A percentile compares a stretch with the other conserved stretches of the same genome.
Conservation (phyloP, 2,888 invertebrate species). For the Leptinotarsa haldemani region DNA sequence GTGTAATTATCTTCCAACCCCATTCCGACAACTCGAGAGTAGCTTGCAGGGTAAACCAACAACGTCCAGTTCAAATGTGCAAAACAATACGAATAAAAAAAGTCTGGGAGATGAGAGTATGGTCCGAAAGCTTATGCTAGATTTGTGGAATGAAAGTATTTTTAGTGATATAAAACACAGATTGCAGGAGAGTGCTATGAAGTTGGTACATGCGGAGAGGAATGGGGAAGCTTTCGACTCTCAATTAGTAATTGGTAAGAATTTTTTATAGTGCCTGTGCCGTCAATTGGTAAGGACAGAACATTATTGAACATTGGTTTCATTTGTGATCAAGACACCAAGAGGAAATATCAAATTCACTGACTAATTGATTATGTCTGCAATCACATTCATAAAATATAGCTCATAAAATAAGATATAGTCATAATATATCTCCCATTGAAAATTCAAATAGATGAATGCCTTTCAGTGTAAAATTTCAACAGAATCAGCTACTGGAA, state of each 20-base stretch:
- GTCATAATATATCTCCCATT: background rate
- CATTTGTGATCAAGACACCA: no score
- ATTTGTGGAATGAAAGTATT: conserved; percentile 98
- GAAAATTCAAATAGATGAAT: background rate
- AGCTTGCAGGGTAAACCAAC: conserved; percentile 78
- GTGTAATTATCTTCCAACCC: conserved; percentile 95
- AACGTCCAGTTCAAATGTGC: conserved; percentile 55
- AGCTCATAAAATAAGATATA: no score
- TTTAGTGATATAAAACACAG: conserved; percentile 95
- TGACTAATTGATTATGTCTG: no score
- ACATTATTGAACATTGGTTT: no score
- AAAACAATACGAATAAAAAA: conserved; percentile 66
- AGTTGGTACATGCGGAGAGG: conserved; percentile 94
- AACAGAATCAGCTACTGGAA: no score
- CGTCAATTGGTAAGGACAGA: no score
- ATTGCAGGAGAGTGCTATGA: conserved; percentile 96
- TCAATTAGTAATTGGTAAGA: conserved; percentile 84
- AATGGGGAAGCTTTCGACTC: conserved; percentile 99
- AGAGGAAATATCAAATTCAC: no score
- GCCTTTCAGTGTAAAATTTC: no score
- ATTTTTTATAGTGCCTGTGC: background rate
- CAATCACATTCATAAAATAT: no score
- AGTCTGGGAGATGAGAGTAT: conserved; percentile 85
- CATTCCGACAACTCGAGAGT: conserved; percentile 92
- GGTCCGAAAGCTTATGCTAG: conserved; percentile 95